These are phyloP conservation scores for Blera fallax DNA, from an alignment of 2,888 invertebrate genomes.

Conservation along the genomic window DNA sequence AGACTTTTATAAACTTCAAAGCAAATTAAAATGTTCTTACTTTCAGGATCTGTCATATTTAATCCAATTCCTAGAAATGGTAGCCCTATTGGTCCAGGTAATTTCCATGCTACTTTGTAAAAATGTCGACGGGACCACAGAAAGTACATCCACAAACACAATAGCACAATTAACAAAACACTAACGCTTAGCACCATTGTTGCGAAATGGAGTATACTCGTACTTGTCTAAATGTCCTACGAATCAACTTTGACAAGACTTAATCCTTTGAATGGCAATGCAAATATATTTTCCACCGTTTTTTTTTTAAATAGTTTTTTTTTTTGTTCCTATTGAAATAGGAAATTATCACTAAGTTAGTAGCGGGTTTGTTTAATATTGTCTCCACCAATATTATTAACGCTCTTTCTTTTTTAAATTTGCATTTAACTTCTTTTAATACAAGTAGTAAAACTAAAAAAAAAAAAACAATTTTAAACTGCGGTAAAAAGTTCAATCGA, in stretches of 20 bases:
- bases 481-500: too few species aligned
- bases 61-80: constrained; percentile 79
- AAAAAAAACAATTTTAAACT: too few species aligned
- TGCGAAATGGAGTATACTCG: neutral
- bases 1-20: neutral
- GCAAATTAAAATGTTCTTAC: constrained; percentile 72
- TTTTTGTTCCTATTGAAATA: too few species aligned
- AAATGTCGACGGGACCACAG: constrained; percentile 78
- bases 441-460: too few species aligned
- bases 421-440: too few species aligned
- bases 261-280: too few species aligned
- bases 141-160: constrained; percentile 76
- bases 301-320: too few species aligned
- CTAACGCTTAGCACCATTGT: constrained; percentile 2
- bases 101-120: constrained; percentile 77
- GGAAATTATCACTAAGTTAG: too few species aligned
- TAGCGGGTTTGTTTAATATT: too few species aligned
- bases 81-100: constrained; percentile 78
- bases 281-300: too few species aligned
- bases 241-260: neutral
- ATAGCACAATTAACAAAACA: constrained; percentile 9
- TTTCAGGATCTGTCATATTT: constrained; percentile 79
- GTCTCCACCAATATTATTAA: too few species aligned
- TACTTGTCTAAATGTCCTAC: neutral
- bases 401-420: too few species aligned